phyloP scores from a whole-genome alignment of 2,797 vertebrate species.

The Sebastes nivosus region DNA sequence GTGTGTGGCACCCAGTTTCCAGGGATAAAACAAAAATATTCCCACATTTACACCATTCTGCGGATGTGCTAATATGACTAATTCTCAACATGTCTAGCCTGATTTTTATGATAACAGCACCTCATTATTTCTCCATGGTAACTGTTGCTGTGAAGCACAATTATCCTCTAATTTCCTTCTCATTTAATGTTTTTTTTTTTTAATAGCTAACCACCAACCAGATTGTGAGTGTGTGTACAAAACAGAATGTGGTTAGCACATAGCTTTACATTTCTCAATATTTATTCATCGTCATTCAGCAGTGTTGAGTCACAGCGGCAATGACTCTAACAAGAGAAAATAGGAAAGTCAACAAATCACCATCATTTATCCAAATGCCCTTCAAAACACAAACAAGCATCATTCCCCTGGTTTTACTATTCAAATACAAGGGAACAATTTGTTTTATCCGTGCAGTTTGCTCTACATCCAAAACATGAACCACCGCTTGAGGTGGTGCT shows the following conservation, averaged over 20 bases:
- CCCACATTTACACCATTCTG: neutral
- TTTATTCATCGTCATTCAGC: neutral
- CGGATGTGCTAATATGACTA: neutral
- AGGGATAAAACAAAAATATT: neutral
- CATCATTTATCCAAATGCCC: neutral
- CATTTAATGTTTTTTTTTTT: too few species aligned
- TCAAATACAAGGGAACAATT: neutral
- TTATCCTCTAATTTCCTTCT: slow-evolving; percentile 23
- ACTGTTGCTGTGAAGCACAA: slow-evolving; percentile 37
- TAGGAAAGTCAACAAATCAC: slow-evolving; percentile 9
- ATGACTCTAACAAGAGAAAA: slow-evolving; percentile 1
- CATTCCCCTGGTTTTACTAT: neutral
- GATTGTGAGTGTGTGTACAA: neutral
- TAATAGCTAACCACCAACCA: neutral
- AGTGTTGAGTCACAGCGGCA: neutral
- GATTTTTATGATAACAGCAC: slow-evolving; percentile 7
- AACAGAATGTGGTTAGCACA: neutral
- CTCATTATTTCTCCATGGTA: slow-evolving; percentile 25
- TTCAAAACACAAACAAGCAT: slow-evolving; percentile 11
- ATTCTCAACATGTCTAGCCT: neutral
- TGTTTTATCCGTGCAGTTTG: neutral
- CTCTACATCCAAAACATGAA: neutral
- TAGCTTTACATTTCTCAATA: neutral
- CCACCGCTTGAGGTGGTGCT: neutral
- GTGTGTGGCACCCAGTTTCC: neutral